phyloP scores from a whole-genome alignment of 2,888 invertebrate species.

The Pristionchus mayeri region DNA sequence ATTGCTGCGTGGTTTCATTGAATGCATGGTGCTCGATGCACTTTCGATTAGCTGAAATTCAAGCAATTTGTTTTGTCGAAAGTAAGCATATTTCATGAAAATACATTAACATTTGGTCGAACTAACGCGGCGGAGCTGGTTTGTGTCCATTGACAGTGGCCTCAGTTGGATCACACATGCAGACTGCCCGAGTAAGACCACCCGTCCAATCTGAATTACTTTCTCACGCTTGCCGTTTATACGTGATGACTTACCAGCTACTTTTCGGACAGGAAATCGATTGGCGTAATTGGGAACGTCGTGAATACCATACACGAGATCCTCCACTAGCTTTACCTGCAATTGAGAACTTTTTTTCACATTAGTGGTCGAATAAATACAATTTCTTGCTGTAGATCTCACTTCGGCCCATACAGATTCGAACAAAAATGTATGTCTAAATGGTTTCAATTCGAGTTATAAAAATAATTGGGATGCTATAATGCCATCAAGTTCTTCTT shows the following conservation, averaged over 20 bases:
- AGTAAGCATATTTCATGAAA: neutral
- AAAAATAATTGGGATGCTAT: neutral
- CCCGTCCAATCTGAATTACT: too few species aligned
- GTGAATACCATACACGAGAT: neutral
- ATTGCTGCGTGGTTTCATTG: neutral
- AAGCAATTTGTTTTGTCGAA: too few species aligned
- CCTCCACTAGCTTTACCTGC: neutral
- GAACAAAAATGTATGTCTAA: too few species aligned
- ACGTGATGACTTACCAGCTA: too few species aligned
- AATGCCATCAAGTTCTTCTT: neutral
- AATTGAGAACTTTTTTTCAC: neutral
- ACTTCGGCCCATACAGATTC: too few species aligned
- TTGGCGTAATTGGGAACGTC: neutral
- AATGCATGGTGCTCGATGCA: neutral
- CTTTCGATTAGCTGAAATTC: neutral
- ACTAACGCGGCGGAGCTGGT: neutral
- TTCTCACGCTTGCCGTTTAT: too few species aligned
- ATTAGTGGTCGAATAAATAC: neutral
- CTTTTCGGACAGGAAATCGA: too few species aligned
- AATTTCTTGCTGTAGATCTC: neutral
- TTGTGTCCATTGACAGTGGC: neutral
- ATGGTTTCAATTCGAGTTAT: too few species aligned
- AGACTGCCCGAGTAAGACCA: neutral
- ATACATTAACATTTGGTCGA: too few species aligned
- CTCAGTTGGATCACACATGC: neutral